Evolutionary conservation across 2,888 invertebrate species (phyloP).

Genomic region (Cephus pygmeus): DNA sequence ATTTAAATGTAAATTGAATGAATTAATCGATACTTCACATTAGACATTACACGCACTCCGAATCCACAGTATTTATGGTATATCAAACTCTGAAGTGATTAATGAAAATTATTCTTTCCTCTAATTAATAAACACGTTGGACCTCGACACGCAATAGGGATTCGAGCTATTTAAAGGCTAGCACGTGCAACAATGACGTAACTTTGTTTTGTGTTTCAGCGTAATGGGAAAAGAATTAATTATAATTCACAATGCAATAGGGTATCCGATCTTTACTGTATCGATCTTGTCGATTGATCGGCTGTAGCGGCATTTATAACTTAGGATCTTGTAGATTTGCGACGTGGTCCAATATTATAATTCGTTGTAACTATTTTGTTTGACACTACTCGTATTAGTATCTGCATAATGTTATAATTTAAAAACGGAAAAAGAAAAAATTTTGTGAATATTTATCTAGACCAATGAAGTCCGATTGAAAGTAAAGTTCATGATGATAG

Average conservation of each 20-base stretch:
- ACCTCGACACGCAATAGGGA: not conserved
- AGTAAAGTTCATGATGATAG: constrained; percentile 31
- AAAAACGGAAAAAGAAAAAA: not conserved
- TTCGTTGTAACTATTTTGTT: not conserved
- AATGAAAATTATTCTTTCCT: not conserved
- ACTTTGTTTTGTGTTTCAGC: not conserved
- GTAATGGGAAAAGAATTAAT: not conserved
- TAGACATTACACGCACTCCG: constrained; percentile 38
- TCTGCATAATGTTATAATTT: constrained; percentile 10
- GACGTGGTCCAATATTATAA: not conserved
- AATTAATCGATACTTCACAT: constrained; percentile 17
- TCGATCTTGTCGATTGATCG: not conserved
- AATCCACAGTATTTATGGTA: constrained; percentile 46
- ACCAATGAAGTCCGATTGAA: constrained; percentile 25
- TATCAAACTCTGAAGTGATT: constrained; percentile 10
- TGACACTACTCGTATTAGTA: not conserved
- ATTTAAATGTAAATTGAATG: constrained; percentile 36
- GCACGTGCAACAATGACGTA: not conserved
- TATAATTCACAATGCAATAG: not conserved
- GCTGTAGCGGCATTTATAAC: not conserved
- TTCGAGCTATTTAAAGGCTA: not conserved
- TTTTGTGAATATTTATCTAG: not conserved
- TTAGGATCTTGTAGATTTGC: not conserved
- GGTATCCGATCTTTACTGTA: not conserved
- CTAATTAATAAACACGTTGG: not conserved